Evolutionary conservation across 2,797 vertebrate genomes (phyloP).

Genomic region (Argyrosomus regius): DNA sequence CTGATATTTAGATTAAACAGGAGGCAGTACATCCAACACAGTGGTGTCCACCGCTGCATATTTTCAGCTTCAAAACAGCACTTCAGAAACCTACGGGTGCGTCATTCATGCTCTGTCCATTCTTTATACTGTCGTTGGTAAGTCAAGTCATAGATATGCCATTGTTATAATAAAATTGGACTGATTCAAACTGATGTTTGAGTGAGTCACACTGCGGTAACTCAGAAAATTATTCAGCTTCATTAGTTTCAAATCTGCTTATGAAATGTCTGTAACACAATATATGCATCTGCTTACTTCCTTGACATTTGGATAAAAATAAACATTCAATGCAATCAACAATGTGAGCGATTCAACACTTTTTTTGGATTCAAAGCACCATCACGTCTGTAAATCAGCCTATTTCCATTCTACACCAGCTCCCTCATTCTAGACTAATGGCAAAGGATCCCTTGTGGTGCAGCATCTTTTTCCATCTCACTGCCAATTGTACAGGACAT

Average conservation of each 20-base stretch:
- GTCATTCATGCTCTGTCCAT: too few relatives aligned
- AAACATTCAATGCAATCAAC: slow-evolving; percentile 45
- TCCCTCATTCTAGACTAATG: slow-evolving; percentile 71
- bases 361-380: slow-evolving; percentile 48
- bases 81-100: too few relatives aligned
- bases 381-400: slow-evolving; percentile 71
- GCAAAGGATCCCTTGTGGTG: slow-evolving; percentile 75
- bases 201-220: slow-evolving; percentile 1
- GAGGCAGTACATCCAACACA: too few relatives aligned
- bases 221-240: not conserved
- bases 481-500: slow-evolving; percentile 78
- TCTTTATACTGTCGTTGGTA: too few relatives aligned
- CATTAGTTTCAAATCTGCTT: not conserved
- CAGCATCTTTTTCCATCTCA: slow-evolving; percentile 76
- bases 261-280: slow-evolving; percentile 14
- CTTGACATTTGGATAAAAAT: slow-evolving; percentile 34
- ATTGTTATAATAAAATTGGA: not conserved
- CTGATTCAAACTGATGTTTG: not conserved
- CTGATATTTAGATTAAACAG: too few relatives aligned
- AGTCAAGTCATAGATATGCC: not conserved
- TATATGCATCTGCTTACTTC: slow-evolving; percentile 19
- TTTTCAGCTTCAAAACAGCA: too few relatives aligned
- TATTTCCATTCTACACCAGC: slow-evolving; percentile 77
- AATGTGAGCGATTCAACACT: slow-evolving; percentile 34
- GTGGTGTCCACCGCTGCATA: too few relatives aligned